Conservation (phyloP, 2,888 invertebrate genomes). For the Hirtodrosophila alboralis region DNA sequence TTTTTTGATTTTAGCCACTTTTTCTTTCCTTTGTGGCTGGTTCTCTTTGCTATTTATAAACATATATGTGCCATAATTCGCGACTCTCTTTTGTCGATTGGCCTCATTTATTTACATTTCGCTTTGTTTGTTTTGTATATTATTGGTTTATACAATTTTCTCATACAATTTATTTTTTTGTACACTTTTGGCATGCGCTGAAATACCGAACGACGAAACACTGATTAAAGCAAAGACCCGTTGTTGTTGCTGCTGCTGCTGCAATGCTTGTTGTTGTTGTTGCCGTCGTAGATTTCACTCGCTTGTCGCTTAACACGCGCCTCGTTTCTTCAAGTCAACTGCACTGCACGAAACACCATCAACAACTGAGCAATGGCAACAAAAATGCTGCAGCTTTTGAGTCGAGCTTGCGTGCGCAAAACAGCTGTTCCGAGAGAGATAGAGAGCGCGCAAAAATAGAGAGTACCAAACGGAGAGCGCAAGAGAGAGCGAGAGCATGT, state of each 20-base stretch:
- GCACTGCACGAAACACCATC: slow-evolving; percentile 51
- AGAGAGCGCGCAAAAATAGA: no score
- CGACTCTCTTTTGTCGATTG: slow-evolving; percentile 56
- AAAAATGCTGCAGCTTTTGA: slow-evolving; percentile 62
- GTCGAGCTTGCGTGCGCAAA: slow-evolving; percentile 57
- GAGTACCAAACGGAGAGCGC: not conserved
- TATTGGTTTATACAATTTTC: slow-evolving; percentile 45
- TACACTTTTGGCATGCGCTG: slow-evolving; percentile 56
- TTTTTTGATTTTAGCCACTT: slow-evolving; percentile 53
- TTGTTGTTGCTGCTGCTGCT: no score
- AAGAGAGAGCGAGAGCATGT: not conserved
- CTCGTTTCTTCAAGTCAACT: slow-evolving; percentile 43
- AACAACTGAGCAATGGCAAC: slow-evolving; percentile 44
- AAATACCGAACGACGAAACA: slow-evolving; percentile 29
- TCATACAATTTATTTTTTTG: slow-evolving; percentile 36
- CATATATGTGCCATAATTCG: slow-evolving; percentile 65
- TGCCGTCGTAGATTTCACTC: slow-evolving; percentile 67
- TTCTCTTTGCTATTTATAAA: slow-evolving; percentile 62
- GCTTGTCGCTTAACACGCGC: slow-evolving; percentile 51
- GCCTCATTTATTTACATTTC: slow-evolving; percentile 67
- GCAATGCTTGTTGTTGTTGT: slow-evolving; percentile 17
- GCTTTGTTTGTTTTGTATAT: slow-evolving; percentile 40
- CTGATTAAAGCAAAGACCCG: slow-evolving; percentile 48
- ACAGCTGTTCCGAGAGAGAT: slow-evolving; percentile 38
- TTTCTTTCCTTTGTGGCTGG: slow-evolving; percentile 58